Conservation (phyloP, 2,888 invertebrate species). For the Orthosia gothica region DNA sequence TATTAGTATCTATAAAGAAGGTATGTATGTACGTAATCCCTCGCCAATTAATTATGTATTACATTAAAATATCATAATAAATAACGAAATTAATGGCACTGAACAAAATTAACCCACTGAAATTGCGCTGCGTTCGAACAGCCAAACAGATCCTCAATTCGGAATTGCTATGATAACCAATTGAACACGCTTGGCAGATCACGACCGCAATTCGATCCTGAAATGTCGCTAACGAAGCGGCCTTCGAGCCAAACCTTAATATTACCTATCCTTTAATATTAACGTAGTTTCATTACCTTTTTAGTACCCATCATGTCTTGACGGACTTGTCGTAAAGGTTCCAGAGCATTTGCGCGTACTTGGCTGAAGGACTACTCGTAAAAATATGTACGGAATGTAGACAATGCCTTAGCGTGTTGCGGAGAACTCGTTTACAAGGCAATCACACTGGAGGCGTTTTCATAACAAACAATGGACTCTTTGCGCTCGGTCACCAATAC, state of each 20-base stretch:
- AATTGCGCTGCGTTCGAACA: not conserved
- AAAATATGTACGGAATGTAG: slow-evolving; percentile 55
- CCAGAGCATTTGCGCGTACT: slow-evolving; percentile 19
- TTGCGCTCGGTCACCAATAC: slow-evolving; percentile 62
- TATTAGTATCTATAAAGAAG: no score
- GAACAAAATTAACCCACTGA: not conserved
- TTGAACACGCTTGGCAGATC: slow-evolving; percentile 46
- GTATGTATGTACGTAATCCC: no score
- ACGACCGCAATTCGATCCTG: slow-evolving; percentile 46
- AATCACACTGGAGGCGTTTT: slow-evolving; percentile 72
- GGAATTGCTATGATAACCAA: slow-evolving; percentile 49
- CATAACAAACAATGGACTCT: slow-evolving; percentile 76
- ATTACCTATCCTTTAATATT: slow-evolving; percentile 12
- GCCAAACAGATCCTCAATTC: slow-evolving; percentile 17
- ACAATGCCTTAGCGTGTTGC: slow-evolving; percentile 59
- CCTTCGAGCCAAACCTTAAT: slow-evolving; percentile 36
- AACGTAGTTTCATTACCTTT: slow-evolving; percentile 39
- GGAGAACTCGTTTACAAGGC: slow-evolving; percentile 63
- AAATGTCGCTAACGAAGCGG: slow-evolving; percentile 42
- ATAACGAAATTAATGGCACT: not conserved
- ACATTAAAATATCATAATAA: not conserved
- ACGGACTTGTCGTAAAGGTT: slow-evolving; percentile 36
- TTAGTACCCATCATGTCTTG: slow-evolving; percentile 31
- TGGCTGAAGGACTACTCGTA: slow-evolving; percentile 39
- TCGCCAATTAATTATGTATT: no score